Conservation (phyloP, 1,140 invertebrate species). For the Drosophila pseudoananassae region DNA sequence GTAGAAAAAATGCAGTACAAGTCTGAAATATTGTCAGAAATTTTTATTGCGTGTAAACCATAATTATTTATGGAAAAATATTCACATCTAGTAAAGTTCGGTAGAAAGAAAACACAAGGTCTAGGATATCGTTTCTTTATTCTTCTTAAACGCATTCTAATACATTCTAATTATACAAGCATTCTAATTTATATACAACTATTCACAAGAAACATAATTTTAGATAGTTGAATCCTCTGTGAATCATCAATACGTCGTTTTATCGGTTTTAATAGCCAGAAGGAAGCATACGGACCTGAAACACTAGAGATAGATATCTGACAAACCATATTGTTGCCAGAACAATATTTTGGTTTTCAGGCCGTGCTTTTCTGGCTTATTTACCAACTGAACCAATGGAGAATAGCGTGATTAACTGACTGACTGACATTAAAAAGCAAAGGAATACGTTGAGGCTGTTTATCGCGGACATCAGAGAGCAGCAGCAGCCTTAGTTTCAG, state of each 20-base stretch:
- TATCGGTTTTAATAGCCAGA: conserved; percentile 38
- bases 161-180: too few species aligned
- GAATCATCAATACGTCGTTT: conserved; percentile 52
- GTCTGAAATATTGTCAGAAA: too few species aligned
- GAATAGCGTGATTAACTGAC: conserved; percentile 11
- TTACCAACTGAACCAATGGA: conserved; percentile 12
- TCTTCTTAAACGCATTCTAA: too few species aligned
- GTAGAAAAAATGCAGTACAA: too few species aligned
- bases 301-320: conserved; percentile 59
- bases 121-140: too few species aligned
- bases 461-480: conserved; percentile 49
- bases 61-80: too few species aligned
- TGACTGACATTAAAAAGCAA: conserved; percentile 46
- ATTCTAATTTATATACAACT: too few species aligned
- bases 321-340: conserved; percentile 50
- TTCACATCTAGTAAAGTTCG: too few species aligned
- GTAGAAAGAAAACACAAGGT: too few species aligned
- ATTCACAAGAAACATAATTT: too few species aligned
- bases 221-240: too few species aligned
- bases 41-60: too few species aligned
- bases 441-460: conserved; percentile 46
- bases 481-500: conserved; percentile 39
- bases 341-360: conserved; percentile 59
- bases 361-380: conserved; percentile 22
- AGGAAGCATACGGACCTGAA: conserved; percentile 16